A percentile compares a stretch with the other conserved stretches of the same genome.
phyloP scores from a whole-genome alignment of 2,888 invertebrate species.

The Mongoloraphidia duomilia region DNA sequence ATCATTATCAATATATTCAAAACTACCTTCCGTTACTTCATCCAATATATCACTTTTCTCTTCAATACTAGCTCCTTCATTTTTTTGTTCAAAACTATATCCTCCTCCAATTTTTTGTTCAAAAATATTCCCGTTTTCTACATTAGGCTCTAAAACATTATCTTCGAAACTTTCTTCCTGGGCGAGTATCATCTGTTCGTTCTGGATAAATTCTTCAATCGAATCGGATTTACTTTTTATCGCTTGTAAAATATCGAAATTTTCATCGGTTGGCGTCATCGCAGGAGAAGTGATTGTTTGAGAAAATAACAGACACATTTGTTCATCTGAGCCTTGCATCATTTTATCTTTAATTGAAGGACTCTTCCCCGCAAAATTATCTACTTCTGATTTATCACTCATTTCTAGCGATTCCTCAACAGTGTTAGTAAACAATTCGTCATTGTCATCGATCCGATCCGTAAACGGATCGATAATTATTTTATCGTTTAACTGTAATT shows the following conservation, averaged over 20 bases:
- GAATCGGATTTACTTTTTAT: conserved; percentile 21
- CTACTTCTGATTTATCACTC: neutral
- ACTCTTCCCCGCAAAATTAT: neutral
- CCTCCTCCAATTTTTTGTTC: neutral
- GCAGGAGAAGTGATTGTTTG: conserved; percentile 32
- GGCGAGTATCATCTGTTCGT: neutral
- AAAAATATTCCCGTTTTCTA: neutral
- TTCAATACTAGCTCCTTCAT: neutral
- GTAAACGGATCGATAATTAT: too few relatives aligned
- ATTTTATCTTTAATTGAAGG: conserved; percentile 6
- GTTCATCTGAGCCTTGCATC: conserved; percentile 28
- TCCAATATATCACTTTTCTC: neutral
- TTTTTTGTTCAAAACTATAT: neutral
- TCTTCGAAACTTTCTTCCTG: neutral
- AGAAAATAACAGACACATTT: conserved; percentile 27
- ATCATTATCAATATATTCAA: neutral
- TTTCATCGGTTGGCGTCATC: conserved; percentile 31
- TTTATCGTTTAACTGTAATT: too few relatives aligned
- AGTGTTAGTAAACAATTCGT: neutral
- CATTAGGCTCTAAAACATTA: neutral
- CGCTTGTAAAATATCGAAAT: conserved; percentile 30
- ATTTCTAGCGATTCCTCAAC: conserved; percentile 8
- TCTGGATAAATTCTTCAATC: conserved; percentile 14
- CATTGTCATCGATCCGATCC: neutral
- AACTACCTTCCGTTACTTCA: neutral